Evolutionary conservation across 2,113 vertebrate species (phyloP).

Genomic region (Phasianus colchicus): DNA sequence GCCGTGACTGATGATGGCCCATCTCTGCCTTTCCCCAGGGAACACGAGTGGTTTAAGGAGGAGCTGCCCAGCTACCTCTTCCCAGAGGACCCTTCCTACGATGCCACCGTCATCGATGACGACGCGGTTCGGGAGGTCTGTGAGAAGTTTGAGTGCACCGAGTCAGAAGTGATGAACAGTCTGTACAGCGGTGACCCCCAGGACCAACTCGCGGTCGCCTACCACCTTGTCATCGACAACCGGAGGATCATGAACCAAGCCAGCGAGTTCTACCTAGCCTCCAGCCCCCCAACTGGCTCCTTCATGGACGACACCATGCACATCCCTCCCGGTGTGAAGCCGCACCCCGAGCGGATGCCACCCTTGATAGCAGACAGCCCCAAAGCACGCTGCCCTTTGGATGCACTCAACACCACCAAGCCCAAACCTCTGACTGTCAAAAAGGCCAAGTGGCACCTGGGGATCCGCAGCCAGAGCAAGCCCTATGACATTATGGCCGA

Average conservation of each 20-base stretch:
- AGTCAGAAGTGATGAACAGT: slow-evolving; percentile 93
- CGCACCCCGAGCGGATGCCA: slow-evolving; percentile 96
- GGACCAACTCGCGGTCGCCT: slow-evolving; percentile 96
- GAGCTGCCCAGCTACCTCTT: slow-evolving; percentile 96
- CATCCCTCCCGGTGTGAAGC: slow-evolving; percentile 91
- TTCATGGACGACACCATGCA: slow-evolving; percentile 94
- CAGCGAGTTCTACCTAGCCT: slow-evolving; percentile 98
- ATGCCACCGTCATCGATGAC: slow-evolving; percentile 91
- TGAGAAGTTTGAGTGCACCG: slow-evolving; percentile 95
- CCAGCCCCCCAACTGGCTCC: slow-evolving; percentile 93
- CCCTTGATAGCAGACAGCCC: slow-evolving; percentile 94
- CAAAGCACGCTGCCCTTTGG: slow-evolving; percentile 91
- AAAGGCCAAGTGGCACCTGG: slow-evolving; percentile 99
- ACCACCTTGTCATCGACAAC: slow-evolving; percentile 98
- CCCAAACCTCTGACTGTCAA: slow-evolving; percentile 95
- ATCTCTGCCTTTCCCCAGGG: slow-evolving; percentile 76
- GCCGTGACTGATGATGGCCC: accelerated
- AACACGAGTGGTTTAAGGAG: slow-evolving; percentile 98
- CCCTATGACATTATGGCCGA: slow-evolving; percentile 98
- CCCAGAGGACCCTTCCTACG: slow-evolving; percentile 95
- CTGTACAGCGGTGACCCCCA: slow-evolving; percentile 96
- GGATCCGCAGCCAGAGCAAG: slow-evolving; percentile 97
- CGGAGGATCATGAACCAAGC: slow-evolving; percentile 99
- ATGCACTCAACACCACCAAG: slow-evolving; percentile 97
- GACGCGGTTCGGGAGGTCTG: slow-evolving; percentile 96